Evolutionary conservation across 1,140 invertebrate species (phyloP), one percentile per base, ranked within the genome.

Genomic region (Aphaenogaster rudis): DNA sequence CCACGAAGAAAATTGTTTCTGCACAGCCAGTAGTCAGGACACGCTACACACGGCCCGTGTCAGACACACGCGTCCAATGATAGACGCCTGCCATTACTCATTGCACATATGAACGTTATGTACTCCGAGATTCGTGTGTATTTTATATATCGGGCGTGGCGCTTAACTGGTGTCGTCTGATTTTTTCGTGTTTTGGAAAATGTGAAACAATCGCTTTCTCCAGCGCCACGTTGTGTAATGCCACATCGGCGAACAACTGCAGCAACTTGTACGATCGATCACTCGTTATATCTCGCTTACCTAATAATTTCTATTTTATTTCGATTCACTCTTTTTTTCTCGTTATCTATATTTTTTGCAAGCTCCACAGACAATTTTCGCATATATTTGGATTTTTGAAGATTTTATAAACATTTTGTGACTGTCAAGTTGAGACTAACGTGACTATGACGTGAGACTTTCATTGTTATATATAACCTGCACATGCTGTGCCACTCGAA

Each of bases 51-150:
- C 63, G 66, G 71, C 84, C 67, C 86, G 86, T 79, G 92, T 92
- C 92, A 92, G 79, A 77, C 86, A 84, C 92, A 93, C 86, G 80
- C 88, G 79, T 57, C 74, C 69, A 9, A 92, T 93, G 92, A 92
- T 92, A 88, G 91, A 93, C 92, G 88, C 90, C 80, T 92, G 92
- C 92, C 92, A 91, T 93, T 92, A 92, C 87, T 93, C 92, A 93
- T 91, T 87, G 88, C 66, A 86, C 81, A 85, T 90, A 91, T 86
- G 86, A 88, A 91, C 78, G 89, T 42, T 89, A 89, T 89, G 45
- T 90, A 90, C 85, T 17, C 33, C 54, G 69, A 54, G 63, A 86
- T 74, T 89, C 71, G 80, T 78, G 69, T 89, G 86, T 87, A 72
- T 54, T 36, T n/a, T 57, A 74, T 86, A 64, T 76, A 79, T 15